These are phyloP conservation scores for Magallana angulata DNA, from an alignment of 1,140 invertebrate species.

Conservation along the genomic window DNA sequence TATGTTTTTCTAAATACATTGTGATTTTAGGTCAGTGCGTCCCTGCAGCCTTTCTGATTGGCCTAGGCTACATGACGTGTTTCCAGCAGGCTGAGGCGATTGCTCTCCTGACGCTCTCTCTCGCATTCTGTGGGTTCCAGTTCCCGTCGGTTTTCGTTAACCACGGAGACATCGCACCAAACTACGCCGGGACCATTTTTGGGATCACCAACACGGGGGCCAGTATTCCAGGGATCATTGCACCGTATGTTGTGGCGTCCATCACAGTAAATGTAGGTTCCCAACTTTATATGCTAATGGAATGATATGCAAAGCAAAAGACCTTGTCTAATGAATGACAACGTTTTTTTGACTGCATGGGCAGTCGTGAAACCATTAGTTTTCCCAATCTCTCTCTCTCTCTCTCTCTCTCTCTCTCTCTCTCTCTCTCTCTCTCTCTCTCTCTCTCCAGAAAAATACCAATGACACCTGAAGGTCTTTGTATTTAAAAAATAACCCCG, in stretches of 20 bases:
- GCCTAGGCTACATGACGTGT: constrained; percentile 70
- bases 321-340: too few species aligned
- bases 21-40: constrained; percentile 65
- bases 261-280: constrained; percentile 82
- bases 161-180: constrained; percentile 89
- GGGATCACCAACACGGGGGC: constrained; percentile 92
- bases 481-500: too few species aligned
- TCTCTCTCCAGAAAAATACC: too few species aligned
- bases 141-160: constrained; percentile 89
- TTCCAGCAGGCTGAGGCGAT: constrained; percentile 67
- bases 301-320: too few species aligned
- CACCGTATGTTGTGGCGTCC: constrained; percentile 88
- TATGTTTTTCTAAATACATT: background rate
- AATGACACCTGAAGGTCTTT: too few species aligned
- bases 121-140: constrained; percentile 72
- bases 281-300: too few species aligned
- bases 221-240: constrained; percentile 91
- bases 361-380: too few species aligned
- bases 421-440: too few species aligned
- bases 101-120: constrained; percentile 67
- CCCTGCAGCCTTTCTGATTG: constrained; percentile 68
- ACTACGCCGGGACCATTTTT: constrained; percentile 90
- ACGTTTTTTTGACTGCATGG: too few species aligned
- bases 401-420: too few species aligned
- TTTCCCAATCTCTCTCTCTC: background rate